Evolutionary conservation across 1,140 invertebrate species (phyloP).

Genomic region (Myzus persicae): DNA sequence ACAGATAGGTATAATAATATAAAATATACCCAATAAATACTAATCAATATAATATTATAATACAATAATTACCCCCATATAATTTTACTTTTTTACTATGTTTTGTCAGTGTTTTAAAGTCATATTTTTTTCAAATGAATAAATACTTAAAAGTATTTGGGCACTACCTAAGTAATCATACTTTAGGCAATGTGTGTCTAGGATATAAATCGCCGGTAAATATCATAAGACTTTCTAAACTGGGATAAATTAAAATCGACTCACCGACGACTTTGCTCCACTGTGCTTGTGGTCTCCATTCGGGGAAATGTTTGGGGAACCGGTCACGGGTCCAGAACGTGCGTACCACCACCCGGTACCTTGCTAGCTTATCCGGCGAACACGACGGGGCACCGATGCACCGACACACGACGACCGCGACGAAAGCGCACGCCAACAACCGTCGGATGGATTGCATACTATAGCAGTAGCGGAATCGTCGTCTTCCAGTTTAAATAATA

Average conservation of each 20-base stretch:
- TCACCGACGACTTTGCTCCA: constrained; percentile 90
- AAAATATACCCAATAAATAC: background rate
- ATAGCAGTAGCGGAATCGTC: background rate
- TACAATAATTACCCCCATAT: background rate
- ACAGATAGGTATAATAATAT: background rate
- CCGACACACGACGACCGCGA: constrained; percentile 18
- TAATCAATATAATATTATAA: background rate
- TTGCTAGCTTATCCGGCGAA: constrained; percentile 74
- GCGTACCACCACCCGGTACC: constrained; percentile 84
- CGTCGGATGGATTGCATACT: constrained; percentile 19
- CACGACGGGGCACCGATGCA: constrained; percentile 53
- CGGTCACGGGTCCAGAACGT: constrained; percentile 89
- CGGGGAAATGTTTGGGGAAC: constrained; percentile 91
- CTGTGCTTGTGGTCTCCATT: constrained; percentile 88
- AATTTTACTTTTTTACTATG: background rate
- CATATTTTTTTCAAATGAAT: background rate
- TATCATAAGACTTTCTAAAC: background rate
- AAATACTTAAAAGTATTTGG: background rate
- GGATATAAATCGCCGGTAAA: background rate
- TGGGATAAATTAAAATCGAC: constrained; percentile 62
- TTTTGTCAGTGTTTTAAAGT: background rate
- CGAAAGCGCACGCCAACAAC: constrained; percentile 17
- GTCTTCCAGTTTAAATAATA: background rate
- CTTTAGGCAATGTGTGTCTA: too few species aligned
- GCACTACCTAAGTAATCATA: too few species aligned